Base-by-base conservation (phyloP, 1,140 invertebrate species). In the Platyscapa corneri region DNA sequence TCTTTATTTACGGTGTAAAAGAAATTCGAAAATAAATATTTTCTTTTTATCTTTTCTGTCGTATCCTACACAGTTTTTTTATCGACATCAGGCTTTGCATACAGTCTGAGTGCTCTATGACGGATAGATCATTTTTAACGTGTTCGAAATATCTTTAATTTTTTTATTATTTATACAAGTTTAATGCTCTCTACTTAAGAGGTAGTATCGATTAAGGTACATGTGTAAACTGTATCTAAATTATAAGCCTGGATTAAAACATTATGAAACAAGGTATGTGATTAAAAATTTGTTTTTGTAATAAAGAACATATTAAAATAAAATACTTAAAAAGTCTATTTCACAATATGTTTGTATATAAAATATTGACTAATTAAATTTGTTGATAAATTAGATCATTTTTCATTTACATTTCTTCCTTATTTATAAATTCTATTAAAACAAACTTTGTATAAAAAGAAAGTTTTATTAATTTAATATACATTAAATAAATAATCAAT, bases 141-240 rank as follows among this genome's bases (percentile, higher is more conserved):
- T 72, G 8, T 67, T 85, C 65, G 32, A 85, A 85, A n/a, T 80
- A 78, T 78, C 34, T 78, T 16, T 85, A 80, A 65, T 42, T 80
- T 37, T 27, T 81, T 53, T 74, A 42, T 60, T 49, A 37, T 85
- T 76, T 81, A 79, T 85, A 80, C 49, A 80, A 72, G 23, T 74
- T 80, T 74, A 85, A 85, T 85, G 53, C 70, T 85, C 78, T 81
- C 39, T 78, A 85, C 72, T 81, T 80, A 81, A 85, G 89, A 89
- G 89, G 88, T 90, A 90, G 89, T 85, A 87, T 89, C 49, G 76
- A 85, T 88, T 82, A 89, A 90, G 88, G 88, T 90, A 90, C 89
- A 89, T 84, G 70, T 88, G 85, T 87, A 87, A 88, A 88, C 83
- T 88, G 82, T 85, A 85, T 56, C 32, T 78, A 86, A 77, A 88